These are phyloP conservation scores for Oryzias woworae DNA, from an alignment of 2,113 vertebrate species.

Conservation along the genomic window DNA sequence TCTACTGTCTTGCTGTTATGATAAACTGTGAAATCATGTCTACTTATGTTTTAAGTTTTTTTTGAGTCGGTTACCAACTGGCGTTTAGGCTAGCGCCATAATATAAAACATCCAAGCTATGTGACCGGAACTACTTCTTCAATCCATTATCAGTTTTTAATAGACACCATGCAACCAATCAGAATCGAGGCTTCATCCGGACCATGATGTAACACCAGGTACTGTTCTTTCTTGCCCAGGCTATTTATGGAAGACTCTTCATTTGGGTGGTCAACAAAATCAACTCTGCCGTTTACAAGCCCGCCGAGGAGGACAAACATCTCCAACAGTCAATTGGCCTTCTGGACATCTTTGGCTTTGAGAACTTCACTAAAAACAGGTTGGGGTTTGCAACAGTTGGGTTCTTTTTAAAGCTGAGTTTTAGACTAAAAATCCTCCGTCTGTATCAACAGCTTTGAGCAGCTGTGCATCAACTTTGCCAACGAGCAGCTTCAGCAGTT, in stretches of 20 bases:
- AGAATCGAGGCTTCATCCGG: no score
- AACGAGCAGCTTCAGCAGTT: slow-evolving; percentile 99
- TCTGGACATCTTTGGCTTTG: slow-evolving; percentile 98
- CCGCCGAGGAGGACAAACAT: slow-evolving; percentile 67
- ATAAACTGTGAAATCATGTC: no score
- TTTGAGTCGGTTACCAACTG: no score
- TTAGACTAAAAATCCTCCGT: not conserved
- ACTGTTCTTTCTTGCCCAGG: slow-evolving; percentile 69
- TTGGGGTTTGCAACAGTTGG: slow-evolving; percentile 38
- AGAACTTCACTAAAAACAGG: slow-evolving; percentile 97
- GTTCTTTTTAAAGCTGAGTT: not conserved
- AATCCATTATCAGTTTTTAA: no score
- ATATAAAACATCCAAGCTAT: no score
- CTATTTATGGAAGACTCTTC: slow-evolving; percentile 91
- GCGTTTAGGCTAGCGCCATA: no score
- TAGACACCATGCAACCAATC: no score
- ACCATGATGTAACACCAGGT: no score
- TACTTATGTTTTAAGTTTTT: no score
- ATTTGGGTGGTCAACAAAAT: slow-evolving; percentile 95
- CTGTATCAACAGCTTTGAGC: slow-evolving; percentile 86
- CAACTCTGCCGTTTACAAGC: slow-evolving; percentile 85
- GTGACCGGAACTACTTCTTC: no score
- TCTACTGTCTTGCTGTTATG: no score
- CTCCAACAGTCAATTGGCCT: slow-evolving; percentile 84
- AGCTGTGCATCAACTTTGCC: slow-evolving; percentile 97